phyloP scores from a whole-genome alignment of 2,113 vertebrate species.

The Aphyosemion australe region DNA sequence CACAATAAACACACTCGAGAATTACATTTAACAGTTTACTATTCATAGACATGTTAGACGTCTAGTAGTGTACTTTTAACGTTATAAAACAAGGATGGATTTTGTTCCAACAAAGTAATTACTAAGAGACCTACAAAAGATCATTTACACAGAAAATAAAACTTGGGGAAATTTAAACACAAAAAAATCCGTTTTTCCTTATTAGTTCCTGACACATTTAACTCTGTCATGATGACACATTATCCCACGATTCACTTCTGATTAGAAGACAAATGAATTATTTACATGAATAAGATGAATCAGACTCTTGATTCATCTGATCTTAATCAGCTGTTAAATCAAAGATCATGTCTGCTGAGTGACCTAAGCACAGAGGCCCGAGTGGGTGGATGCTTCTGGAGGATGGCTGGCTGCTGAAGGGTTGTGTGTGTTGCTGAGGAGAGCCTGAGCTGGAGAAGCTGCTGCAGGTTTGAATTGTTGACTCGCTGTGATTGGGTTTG shows the following conservation, averaged over 20 bases:
- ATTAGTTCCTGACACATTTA: too few relatives aligned
- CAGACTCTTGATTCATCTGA: conserved; percentile 29
- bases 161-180: conserved; percentile 13
- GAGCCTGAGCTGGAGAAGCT: not conserved
- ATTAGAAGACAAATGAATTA: conserved; percentile 37
- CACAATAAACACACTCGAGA: not conserved
- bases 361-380: conserved; percentile 52
- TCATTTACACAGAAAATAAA: conserved; percentile 6
- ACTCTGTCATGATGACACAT: not conserved
- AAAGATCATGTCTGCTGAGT: not conserved
- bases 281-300: conserved; percentile 33
- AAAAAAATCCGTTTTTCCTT: not conserved
- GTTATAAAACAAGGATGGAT: conserved; percentile 9
- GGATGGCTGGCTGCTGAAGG: not conserved
- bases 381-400: conserved; percentile 6
- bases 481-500: not conserved
- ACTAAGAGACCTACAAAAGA: conserved; percentile 10
- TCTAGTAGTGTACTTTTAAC: conserved; percentile 6
- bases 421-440: conserved; percentile 3
- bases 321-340: conserved; percentile 20
- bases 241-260: conserved; percentile 13
- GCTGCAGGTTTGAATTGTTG: conserved; percentile 2
- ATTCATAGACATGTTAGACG: conserved; percentile 2
- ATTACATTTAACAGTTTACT: conserved; percentile 7
- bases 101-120: not conserved